Conservation (phyloP, 1,140 invertebrate genomes). For the Samia ricini region DNA sequence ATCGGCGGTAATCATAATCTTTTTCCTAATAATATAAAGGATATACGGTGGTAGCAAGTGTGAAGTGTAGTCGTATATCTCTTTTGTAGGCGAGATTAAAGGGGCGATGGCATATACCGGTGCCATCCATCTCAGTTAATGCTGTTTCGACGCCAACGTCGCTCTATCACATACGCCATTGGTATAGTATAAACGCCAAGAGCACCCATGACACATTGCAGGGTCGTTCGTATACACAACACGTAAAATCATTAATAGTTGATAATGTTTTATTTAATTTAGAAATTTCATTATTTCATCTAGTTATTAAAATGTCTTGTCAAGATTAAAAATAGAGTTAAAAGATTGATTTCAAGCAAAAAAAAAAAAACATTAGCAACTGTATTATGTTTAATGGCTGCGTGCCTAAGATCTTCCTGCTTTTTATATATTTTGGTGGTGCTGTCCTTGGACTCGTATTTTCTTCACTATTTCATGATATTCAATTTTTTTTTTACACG, state of each 20-base stretch:
- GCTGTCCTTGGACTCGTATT: no score
- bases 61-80: constrained; percentile 42
- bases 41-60: constrained; percentile 14
- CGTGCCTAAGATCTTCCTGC: no score
- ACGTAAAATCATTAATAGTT: neutral
- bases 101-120: constrained; percentile 47
- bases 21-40: neutral
- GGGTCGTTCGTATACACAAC: neutral
- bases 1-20: neutral
- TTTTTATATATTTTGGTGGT: no score
- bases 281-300: no score
- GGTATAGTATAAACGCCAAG: constrained; percentile 1
- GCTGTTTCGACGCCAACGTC: constrained; percentile 47
- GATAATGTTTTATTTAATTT: no score
- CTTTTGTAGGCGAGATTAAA: constrained; percentile 61
- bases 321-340: no score
- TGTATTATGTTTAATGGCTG: no score
- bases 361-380: no score
- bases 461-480: no score
- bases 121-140: constrained; percentile 60
- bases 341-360: no score
- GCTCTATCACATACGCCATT: constrained; percentile 5
- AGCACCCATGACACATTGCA: constrained; percentile 17
- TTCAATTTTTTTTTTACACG: no score
- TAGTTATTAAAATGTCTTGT: no score